Evolutionary conservation across 2,113 vertebrate genomes (phyloP).

Genomic region (Panthera leo): DNA sequence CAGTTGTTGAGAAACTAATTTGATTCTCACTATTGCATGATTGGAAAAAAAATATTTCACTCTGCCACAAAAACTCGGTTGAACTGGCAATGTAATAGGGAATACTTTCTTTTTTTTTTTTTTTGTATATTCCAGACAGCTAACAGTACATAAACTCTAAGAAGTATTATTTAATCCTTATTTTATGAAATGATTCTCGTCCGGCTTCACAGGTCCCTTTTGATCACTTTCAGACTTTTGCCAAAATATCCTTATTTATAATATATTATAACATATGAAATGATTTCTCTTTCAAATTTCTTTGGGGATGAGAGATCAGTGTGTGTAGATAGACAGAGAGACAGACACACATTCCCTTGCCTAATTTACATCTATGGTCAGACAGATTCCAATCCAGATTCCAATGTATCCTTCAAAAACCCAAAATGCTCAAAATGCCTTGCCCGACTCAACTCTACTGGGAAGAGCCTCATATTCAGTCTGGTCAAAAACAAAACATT

Average conservation of each 20-base stretch:
- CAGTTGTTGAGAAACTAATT: slow-evolving; percentile 13
- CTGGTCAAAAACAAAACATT: background rate
- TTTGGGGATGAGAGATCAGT: background rate
- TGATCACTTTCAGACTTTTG: slow-evolving; percentile 17
- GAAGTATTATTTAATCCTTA: slow-evolving; percentile 27
- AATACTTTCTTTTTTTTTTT: background rate
- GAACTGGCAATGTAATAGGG: background rate
- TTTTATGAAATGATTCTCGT: slow-evolving; percentile 12
- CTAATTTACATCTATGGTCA: slow-evolving; percentile 15
- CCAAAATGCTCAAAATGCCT: background rate
- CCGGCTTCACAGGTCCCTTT: background rate
- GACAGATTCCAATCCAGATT: background rate
- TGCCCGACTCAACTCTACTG: background rate
- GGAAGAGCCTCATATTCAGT: background rate
- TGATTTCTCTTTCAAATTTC: slow-evolving; percentile 42
- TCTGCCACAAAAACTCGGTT: background rate
- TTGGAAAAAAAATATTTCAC: background rate
- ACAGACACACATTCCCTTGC: background rate
- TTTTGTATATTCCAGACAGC: background rate
- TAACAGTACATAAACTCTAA: background rate
- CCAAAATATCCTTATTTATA: slow-evolving; percentile 22
- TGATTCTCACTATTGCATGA: slow-evolving; percentile 11
- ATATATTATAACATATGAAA: background rate
- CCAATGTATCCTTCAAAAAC: background rate
- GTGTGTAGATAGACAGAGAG: background rate